Evolutionary conservation across 2,888 invertebrate species (phyloP).

Genomic region (Dinocampus coccinellae): DNA sequence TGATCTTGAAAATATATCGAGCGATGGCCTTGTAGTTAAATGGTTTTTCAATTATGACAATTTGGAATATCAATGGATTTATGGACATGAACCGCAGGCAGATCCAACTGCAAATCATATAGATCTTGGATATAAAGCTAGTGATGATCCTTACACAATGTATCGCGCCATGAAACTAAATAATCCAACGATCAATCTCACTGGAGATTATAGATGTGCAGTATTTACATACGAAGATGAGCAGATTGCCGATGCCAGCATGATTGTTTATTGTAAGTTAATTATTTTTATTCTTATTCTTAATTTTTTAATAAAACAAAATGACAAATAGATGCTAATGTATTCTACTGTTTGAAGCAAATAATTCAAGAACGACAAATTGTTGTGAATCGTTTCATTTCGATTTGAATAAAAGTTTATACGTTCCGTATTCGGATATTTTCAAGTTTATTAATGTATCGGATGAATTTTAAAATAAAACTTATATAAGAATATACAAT

Average conservation of each 20-base stretch:
- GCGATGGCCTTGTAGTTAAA: slow-evolving; percentile 69
- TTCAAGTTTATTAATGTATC: no score
- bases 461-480: no score
- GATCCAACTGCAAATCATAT: slow-evolving; percentile 66
- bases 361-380: no score
- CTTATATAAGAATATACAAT: no score
- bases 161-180: slow-evolving; percentile 73
- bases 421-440: no score
- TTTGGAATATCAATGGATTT: slow-evolving; percentile 71
- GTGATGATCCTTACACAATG: slow-evolving; percentile 67
- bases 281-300: slow-evolving; percentile 1
- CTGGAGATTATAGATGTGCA: slow-evolving; percentile 73
- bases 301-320: no score
- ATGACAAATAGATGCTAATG: no score
- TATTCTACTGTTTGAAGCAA: no score
- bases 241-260: slow-evolving; percentile 68
- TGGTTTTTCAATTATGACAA: slow-evolving; percentile 70
- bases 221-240: slow-evolving; percentile 71
- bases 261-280: slow-evolving; percentile 74
- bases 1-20: slow-evolving; percentile 64
- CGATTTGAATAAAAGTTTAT: no score
- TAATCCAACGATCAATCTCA: slow-evolving; percentile 70
- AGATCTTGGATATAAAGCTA: slow-evolving; percentile 67
- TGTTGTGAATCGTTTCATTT: no score
- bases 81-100: slow-evolving; percentile 60